phyloP scores from a whole-genome alignment of 2,888 invertebrate genomes.

The Eudemis profundana region DNA sequence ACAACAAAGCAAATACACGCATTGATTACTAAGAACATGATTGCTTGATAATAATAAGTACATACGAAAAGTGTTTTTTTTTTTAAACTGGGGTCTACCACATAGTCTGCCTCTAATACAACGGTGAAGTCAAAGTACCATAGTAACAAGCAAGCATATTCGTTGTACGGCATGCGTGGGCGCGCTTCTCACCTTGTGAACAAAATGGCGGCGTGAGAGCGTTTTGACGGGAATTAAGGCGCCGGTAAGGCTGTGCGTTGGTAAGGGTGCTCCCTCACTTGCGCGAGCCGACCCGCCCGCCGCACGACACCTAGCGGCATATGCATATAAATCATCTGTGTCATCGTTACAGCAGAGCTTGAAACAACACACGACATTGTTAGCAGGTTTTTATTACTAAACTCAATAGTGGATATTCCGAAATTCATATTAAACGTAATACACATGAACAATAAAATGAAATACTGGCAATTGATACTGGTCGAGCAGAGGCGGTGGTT shows the following conservation, averaged over 20 bases:
- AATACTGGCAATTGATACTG: conserved; percentile 42
- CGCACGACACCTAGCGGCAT: conserved; percentile 93
- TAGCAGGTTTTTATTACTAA: too few species aligned
- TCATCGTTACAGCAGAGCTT: conserved; percentile 47
- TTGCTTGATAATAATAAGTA: conserved; percentile 52
- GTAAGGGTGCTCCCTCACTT: conserved; percentile 98
- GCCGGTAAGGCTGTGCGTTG: conserved; percentile 93
- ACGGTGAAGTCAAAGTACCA: too few species aligned
- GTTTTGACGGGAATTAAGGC: conserved; percentile 86
- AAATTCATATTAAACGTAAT: too few species aligned
- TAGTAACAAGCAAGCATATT: conserved; percentile 67
- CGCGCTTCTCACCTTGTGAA: conserved; percentile 84
- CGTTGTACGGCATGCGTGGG: conserved; percentile 69
- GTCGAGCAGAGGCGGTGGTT: conserved; percentile 50
- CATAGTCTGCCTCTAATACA: too few species aligned
- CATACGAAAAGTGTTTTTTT: not conserved
- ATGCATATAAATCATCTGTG: conserved; percentile 77
- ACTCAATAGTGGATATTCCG: too few species aligned
- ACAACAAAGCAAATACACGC: conserved; percentile 80
- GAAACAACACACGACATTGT: conserved; percentile 13
- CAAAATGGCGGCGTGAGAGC: conserved; percentile 84
- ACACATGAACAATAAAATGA: conserved; percentile 12
- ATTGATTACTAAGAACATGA: conserved; percentile 69
- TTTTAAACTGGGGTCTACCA: too few species aligned
- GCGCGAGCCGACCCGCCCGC: conserved; percentile 93